A percentile compares a stretch with the other conserved stretches of the same genome.
Conservation (phyloP, 2,113 vertebrate genomes). For the Vulpes ferrilata region DNA sequence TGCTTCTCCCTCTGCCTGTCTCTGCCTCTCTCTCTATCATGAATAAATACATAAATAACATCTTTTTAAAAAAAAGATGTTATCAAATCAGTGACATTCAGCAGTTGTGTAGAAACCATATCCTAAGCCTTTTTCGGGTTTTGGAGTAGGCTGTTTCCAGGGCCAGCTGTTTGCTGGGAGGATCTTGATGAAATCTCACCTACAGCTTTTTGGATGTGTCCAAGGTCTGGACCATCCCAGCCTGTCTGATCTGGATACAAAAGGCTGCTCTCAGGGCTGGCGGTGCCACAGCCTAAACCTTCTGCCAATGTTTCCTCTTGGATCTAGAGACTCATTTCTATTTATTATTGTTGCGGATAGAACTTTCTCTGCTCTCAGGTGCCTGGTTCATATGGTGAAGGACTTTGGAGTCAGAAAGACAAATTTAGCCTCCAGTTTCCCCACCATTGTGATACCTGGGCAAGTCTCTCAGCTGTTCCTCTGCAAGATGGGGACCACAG, state of each 20-base stretch:
- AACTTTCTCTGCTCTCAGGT: background rate
- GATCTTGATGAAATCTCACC: background rate
- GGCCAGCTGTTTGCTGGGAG: background rate
- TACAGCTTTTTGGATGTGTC: background rate
- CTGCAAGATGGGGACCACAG: background rate
- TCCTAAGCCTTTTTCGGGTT: background rate
- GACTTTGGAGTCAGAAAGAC: background rate
- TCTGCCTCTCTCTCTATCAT: no score
- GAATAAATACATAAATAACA: no score
- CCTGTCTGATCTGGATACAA: background rate
- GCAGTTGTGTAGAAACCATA: background rate
- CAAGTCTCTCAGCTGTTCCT: background rate
- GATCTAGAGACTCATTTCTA: background rate
- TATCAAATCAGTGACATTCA: background rate
- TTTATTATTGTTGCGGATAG: background rate
- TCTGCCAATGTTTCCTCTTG: background rate
- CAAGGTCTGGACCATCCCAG: background rate
- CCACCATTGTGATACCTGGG: background rate
- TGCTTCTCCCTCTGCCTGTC: no score
- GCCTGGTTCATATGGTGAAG: background rate
- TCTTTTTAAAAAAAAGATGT: background rate
- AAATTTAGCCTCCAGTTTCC: background rate
- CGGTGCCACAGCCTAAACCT: background rate
- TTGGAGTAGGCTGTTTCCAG: background rate
- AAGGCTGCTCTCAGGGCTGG: background rate